Percentiles rank a stretch among this genome's conserved stretches.
These are phyloP conservation scores for Todus mexicanus DNA, from an alignment of 2,797 vertebrate species.

Conservation along the genomic window DNA sequence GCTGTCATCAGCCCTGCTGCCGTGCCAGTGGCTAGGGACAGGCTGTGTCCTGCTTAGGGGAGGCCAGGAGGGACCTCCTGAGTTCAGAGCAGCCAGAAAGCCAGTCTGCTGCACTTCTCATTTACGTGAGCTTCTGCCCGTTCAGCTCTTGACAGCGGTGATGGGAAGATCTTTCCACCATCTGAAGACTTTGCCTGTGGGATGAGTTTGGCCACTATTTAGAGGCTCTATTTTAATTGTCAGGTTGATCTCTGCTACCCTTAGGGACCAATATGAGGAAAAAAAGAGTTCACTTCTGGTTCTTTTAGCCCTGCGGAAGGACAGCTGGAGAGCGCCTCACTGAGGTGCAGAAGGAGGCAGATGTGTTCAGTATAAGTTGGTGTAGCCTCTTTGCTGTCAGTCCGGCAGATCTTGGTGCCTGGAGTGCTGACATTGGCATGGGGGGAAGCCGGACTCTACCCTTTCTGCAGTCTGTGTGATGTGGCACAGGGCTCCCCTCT, in stretches of 20 bases:
- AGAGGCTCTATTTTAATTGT: not conserved
- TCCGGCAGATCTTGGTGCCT: not conserved
- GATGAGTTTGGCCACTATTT: not conserved
- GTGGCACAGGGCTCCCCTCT: not conserved
- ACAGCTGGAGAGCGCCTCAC: not conserved
- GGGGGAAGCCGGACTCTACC: too few species aligned
- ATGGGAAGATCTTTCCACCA: not conserved
- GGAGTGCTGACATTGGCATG: not conserved
- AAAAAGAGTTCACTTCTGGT: not conserved
- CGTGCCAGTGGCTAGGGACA: not conserved
- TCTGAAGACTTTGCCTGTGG: not conserved
- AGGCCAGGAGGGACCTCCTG: not conserved
- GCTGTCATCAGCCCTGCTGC: not conserved
- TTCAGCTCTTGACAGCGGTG: accelerated
- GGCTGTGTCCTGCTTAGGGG: not conserved
- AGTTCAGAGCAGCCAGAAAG: not conserved
- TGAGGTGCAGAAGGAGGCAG: not conserved
- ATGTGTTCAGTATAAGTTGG: not conserved
- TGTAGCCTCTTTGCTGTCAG: not conserved
- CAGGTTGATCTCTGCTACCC: not conserved
- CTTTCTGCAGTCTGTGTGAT: not conserved
- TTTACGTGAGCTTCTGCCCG: not conserved
- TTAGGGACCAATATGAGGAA: not conserved
- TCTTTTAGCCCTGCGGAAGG: not conserved
- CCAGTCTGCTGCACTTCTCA: accelerated